Evolutionary conservation across 2,113 vertebrate species (phyloP).

Genomic region (Solea solea): DNA sequence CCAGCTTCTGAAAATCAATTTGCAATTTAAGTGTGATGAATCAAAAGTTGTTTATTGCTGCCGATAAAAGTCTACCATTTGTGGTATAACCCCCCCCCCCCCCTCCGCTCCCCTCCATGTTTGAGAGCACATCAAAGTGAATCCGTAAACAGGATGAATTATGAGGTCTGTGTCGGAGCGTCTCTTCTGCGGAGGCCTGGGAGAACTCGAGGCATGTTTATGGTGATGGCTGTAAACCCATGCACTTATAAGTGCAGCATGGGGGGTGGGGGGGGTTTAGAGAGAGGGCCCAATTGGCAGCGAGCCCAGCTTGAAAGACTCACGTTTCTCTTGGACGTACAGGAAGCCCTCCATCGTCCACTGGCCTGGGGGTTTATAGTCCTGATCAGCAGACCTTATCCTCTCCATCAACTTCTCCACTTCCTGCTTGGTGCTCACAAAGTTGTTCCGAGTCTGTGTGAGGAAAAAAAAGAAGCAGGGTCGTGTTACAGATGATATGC

Average conservation of each 20-base stretch:
- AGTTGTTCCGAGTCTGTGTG: slow-evolving; percentile 95
- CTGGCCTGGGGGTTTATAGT: slow-evolving; percentile 93
- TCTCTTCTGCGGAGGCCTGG: slow-evolving; percentile 56
- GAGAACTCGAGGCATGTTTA: slow-evolving; percentile 65
- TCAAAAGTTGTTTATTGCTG: slow-evolving; percentile 65
- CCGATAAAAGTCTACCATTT: slow-evolving; percentile 62
- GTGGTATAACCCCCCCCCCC: slow-evolving; percentile 31
- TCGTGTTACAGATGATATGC: slow-evolving; percentile 8
- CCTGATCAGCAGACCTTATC: slow-evolving; percentile 94
- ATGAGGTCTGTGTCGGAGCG: slow-evolving; percentile 58
- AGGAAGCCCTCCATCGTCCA: slow-evolving; percentile 99
- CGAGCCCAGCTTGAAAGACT: slow-evolving; percentile 71
- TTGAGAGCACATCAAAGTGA: slow-evolving; percentile 71
- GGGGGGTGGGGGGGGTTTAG: not conserved
- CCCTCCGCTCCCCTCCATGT: slow-evolving; percentile 23
- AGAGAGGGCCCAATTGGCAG: not conserved
- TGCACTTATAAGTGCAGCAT: slow-evolving; percentile 35
- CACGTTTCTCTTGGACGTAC: slow-evolving; percentile 96
- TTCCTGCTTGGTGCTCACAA: slow-evolving; percentile 98
- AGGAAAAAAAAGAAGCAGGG: slow-evolving; percentile 27
- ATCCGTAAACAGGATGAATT: slow-evolving; percentile 68
- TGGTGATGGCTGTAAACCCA: slow-evolving; percentile 67
- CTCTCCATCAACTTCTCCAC: slow-evolving; percentile 97
- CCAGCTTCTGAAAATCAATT: slow-evolving; percentile 59
- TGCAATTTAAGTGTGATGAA: slow-evolving; percentile 62